Evolutionary conservation across 1,140 invertebrate species (phyloP).

Genomic region (Hermetia illucens): DNA sequence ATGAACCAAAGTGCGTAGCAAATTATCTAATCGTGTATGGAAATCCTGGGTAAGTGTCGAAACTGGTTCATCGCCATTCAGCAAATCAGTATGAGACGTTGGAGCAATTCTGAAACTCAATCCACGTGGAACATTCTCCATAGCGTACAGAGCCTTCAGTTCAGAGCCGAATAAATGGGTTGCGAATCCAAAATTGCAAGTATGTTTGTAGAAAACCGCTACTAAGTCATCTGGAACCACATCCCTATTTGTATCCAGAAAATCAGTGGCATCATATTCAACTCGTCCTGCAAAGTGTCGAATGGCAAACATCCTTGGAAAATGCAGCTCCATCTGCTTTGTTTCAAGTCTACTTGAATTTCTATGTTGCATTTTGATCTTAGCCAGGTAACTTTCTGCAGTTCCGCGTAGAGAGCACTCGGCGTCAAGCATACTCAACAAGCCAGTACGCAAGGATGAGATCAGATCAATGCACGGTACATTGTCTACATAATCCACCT

Average conservation of each 20-base stretch:
- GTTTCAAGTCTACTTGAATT: constrained; percentile 46
- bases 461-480: constrained; percentile 92
- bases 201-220: constrained; percentile 82
- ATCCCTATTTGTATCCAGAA: constrained; percentile 84
- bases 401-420: constrained; percentile 78
- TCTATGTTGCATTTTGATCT: constrained; percentile 69
- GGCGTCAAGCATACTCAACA: constrained; percentile 84
- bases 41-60: constrained; percentile 90
- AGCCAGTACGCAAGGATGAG: constrained; percentile 78
- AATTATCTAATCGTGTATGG: constrained; percentile 81
- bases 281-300: constrained; percentile 85
- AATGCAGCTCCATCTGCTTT: constrained; percentile 41
- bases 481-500: constrained; percentile 90
- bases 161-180: constrained; percentile 88
- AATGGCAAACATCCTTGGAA: constrained; percentile 74
- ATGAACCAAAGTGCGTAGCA: constrained; percentile 79
- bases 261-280: constrained; percentile 77
- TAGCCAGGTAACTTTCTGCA: constrained; percentile 76
- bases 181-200: constrained; percentile 89
- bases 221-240: constrained; percentile 83
- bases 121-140: constrained; percentile 66
- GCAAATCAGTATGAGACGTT: constrained; percentile 73
- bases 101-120: constrained; percentile 80
- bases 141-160: constrained; percentile 69
- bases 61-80: constrained; percentile 76